These are phyloP conservation scores for Hesperophylax magnus DNA, from an alignment of 1,140 invertebrate species.

Conservation along the genomic window DNA sequence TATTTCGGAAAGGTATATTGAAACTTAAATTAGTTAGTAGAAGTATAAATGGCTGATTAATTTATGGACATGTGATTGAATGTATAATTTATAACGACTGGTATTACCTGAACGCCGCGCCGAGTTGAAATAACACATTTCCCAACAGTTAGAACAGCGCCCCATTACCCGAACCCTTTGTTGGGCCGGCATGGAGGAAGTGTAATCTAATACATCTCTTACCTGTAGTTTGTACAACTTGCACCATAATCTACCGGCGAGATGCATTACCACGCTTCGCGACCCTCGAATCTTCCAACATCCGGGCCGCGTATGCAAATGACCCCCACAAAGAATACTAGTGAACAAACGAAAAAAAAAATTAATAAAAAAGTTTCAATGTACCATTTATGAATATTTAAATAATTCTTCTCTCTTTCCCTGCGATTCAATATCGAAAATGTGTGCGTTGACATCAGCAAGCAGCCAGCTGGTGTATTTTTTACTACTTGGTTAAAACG, in stretches of 20 bases:
- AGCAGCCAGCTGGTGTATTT: slow-evolving; percentile 53
- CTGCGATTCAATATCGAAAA: slow-evolving; percentile 34
- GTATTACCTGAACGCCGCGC: too few species aligned
- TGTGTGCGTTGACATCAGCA: slow-evolving; percentile 30
- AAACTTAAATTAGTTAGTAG: too few species aligned
- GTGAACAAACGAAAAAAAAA: slow-evolving; percentile 32
- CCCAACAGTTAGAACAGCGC: background rate
- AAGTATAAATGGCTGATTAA: too few species aligned
- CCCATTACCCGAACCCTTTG: slow-evolving; percentile 1
- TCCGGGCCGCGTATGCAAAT: slow-evolving; percentile 47
- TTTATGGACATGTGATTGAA: too few species aligned
- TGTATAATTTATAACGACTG: too few species aligned
- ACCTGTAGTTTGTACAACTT: slow-evolving; percentile 19
- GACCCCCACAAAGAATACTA: slow-evolving; percentile 22
- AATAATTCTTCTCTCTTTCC: slow-evolving; percentile 34
- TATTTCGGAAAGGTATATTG: too few species aligned
- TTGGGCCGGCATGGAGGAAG: slow-evolving; percentile 18
- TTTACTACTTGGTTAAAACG: slow-evolving; percentile 18
- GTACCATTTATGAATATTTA: slow-evolving; percentile 53
- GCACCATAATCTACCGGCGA: slow-evolving; percentile 30
- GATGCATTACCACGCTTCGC: slow-evolving; percentile 49
- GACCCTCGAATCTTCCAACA: slow-evolving; percentile 13
- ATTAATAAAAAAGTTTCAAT: slow-evolving; percentile 43
- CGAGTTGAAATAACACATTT: background rate
- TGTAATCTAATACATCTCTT: slow-evolving; percentile 37